phyloP scores from a whole-genome alignment of 2,888 invertebrate genomes.

The Hirtodrosophila trivittata region DNA sequence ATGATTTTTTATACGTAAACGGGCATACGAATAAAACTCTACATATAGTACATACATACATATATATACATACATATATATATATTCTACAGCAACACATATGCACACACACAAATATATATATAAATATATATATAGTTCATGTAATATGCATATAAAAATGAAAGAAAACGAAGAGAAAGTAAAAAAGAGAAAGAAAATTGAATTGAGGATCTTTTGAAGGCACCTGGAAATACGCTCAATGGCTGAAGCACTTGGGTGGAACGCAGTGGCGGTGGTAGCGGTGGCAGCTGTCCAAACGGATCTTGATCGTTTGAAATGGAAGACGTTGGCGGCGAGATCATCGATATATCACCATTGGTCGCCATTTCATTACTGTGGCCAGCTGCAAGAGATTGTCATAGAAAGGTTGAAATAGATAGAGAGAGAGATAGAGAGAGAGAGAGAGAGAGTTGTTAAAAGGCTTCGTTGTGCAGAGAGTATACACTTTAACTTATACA shows the following conservation, averaged over 20 bases:
- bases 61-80: too few species aligned
- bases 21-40: constrained; percentile 41
- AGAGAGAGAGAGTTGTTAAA: neutral
- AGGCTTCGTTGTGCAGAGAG: constrained; percentile 1
- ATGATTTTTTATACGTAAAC: constrained; percentile 28
- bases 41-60: neutral
- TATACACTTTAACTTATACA: neutral
- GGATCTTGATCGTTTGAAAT: constrained; percentile 85
- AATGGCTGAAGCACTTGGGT: constrained; percentile 84
- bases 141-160: too few species aligned
- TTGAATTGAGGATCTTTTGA: constrained; percentile 20
- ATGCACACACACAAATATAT: too few species aligned
- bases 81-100: too few species aligned
- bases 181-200: constrained; percentile 27
- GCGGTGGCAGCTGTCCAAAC: constrained; percentile 84
- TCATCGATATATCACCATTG: constrained; percentile 84
- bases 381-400: constrained; percentile 77
- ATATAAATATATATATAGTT: too few species aligned
- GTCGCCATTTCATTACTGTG: constrained; percentile 84
- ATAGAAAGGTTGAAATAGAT: neutral
- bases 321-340: constrained; percentile 84
- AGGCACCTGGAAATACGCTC: constrained; percentile 84
- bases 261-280: constrained; percentile 85
- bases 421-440: neutral
- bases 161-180: constrained; percentile 41